Evolutionary conservation across 2,888 invertebrate genomes (phyloP).

Genomic region (Trichogramma evanescens): DNA sequence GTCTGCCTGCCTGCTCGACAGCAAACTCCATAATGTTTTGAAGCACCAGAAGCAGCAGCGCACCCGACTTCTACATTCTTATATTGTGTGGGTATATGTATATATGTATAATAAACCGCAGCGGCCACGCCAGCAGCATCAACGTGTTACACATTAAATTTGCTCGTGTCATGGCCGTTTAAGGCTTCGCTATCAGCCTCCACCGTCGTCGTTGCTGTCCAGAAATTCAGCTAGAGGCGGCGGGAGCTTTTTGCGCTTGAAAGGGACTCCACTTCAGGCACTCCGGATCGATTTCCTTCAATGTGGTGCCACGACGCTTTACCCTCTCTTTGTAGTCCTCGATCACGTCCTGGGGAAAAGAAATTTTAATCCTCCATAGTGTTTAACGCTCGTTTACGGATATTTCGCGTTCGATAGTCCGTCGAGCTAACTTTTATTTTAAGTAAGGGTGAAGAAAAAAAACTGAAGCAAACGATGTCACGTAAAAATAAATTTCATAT

Average conservation of each 20-base stretch:
- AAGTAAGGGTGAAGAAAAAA: neutral
- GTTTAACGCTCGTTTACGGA: neutral
- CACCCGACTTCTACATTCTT: too few relatives aligned
- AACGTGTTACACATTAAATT: constrained; percentile 22
- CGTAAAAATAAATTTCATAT: neutral
- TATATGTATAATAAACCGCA: neutral
- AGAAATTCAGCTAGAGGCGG: constrained; percentile 42
- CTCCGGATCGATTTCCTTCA: constrained; percentile 79
- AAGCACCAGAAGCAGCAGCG: too few relatives aligned
- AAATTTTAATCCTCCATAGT: neutral
- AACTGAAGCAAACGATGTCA: neutral
- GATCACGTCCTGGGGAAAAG: constrained; percentile 68
- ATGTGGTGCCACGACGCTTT: constrained; percentile 64
- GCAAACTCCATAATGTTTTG: too few relatives aligned
- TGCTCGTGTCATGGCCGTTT: constrained; percentile 8
- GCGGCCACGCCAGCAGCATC: neutral
- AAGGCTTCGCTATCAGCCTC: neutral
- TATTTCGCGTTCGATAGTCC: neutral
- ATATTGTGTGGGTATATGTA: too few relatives aligned
- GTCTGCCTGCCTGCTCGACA: too few relatives aligned
- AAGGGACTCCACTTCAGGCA: constrained; percentile 86
- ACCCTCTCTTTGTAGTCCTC: constrained; percentile 86
- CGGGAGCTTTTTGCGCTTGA: constrained; percentile 55
- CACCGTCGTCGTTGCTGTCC: neutral
- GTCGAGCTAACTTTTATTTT: neutral